phyloP scores from a whole-genome alignment of 2,113 vertebrate genomes.

The Romanogobio albipinnatus region DNA sequence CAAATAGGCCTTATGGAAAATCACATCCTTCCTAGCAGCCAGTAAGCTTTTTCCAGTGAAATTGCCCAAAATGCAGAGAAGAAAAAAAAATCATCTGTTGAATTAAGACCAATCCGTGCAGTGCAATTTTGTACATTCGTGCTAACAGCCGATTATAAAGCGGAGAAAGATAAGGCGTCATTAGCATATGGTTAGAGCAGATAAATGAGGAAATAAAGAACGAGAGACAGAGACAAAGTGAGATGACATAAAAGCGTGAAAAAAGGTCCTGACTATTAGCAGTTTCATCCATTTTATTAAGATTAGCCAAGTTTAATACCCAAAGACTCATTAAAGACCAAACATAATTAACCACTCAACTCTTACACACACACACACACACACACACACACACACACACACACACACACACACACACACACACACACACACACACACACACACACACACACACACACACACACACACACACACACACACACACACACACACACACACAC shows the following conservation, averaged over 20 bases:
- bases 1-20: slow-evolving; percentile 28
- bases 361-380: not conserved
- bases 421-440: slow-evolving; percentile 2
- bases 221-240: not conserved
- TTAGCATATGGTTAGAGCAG: slow-evolving; percentile 44
- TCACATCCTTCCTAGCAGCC: slow-evolving; percentile 6
- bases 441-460: not conserved
- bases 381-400: not conserved
- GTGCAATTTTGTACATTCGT: slow-evolving; percentile 37
- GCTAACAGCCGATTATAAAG: slow-evolving; percentile 59
- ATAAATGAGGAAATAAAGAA: slow-evolving; percentile 17
- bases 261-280: slow-evolving; percentile 36
- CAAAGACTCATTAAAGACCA: slow-evolving; percentile 57
- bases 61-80: slow-evolving; percentile 22
- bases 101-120: not conserved
- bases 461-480: not conserved
- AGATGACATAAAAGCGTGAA: slow-evolving; percentile 16
- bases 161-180: slow-evolving; percentile 61
- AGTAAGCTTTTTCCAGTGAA: slow-evolving; percentile 31
- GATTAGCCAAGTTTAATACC: slow-evolving; percentile 68
- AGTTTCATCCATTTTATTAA: slow-evolving; percentile 68
- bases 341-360: slow-evolving; percentile 61
- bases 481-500: too few species aligned
- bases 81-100: not conserved
- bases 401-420: not conserved